Evolutionary conservation across 2,797 vertebrate species (phyloP), one percentile per base, ranked within the genome.

Genomic region (Lerista edwardsae): DNA sequence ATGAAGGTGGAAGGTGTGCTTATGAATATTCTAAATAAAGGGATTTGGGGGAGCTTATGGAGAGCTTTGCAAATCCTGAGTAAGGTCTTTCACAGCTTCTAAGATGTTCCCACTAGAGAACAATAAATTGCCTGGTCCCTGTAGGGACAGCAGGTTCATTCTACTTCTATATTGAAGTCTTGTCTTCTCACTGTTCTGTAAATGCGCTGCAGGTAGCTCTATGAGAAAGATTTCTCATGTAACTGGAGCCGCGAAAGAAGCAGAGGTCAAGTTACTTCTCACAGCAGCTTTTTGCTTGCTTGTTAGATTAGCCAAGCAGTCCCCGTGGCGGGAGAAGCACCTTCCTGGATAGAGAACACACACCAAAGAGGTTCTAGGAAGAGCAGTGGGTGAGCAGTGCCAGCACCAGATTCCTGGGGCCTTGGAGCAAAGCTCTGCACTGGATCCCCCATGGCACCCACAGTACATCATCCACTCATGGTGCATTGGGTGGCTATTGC

Each of bases 1-100:
- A 0, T 4, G 11, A 80, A 73, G 34, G 79, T 83, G 44, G 36
- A 57, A 71, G 31, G 47, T 2, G 0, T 41, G 41, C 9, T 4
- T 39, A 0, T 0, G 68, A 75, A 0, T 0, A 61, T 65, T 81
- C 83, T 78, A 62, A 25, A 79, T 7, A 15, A 0, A 11, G 3
- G 79, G 51, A 61, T 90, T 10, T 78, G 68, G 25, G 41, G 80
- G 47, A 3, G 1, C 15, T 55, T 89, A 36, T 21, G 10, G 0
- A 62, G 47, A 73, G 51, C 36, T n/a, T 41, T 51, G 17, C 62
- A 67, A 44, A 72, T 81, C 57, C 79, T 57, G 51, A 59, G 15
- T 72, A 76, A 72, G 65, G 57, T 12, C 57, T 64, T 80, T 77
- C n/a, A 44, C 21, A 41, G 21, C 64, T 39, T 23, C 59, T 67